Evolutionary conservation across 1,140 invertebrate species (phyloP), one percentile per base, ranked within the genome.

Genomic region (Globodera ellingtonae): DNA sequence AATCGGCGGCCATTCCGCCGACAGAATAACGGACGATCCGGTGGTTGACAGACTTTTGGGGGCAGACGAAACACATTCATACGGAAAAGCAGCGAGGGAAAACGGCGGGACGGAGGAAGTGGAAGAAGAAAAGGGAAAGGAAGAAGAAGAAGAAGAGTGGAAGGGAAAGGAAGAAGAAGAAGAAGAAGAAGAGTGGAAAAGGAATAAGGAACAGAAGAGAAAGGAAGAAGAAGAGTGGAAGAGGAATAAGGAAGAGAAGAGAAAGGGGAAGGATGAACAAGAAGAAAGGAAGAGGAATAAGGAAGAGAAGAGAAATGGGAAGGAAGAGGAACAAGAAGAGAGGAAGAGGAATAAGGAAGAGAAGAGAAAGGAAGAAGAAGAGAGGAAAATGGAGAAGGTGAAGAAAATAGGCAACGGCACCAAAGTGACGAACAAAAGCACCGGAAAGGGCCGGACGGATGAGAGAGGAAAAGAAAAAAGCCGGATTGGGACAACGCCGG

Each of bases 401-500:
- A 35, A 35, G 35, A 35, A 35, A 35, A 35, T 35, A 35, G 35
- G 35, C 35, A 35, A 0, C 35, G 35, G 35, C 35, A 35, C 35
- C 35, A 35, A 35, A 35, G 35, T 35, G 35, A 0, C 35, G 35
- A 35, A 35, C 35, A 35, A 35, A 35, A 35, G 35, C 35, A 35
- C 0, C 35, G 35, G 35, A 35, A 35, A 35, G 35, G 35, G 35
- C 35, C 35, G 35, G 35, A 35, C 35, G 35, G 35, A 35, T 35
- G 35, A 35, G 35, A 35, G 35, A 35, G 35, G 35, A 35, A 35
- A 35, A 35, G 35, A 35, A 35, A 35, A 35, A 35, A 35, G 35
- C 35, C 35, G 52, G 47, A 72, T 72, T 72, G 70, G 47, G 52
- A 72, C 47, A 48, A 72, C 52, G 52, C 46, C n/a, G n/a, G 70